These are phyloP conservation scores for Chromoteleia sp. DNA, from an alignment of 2,888 invertebrate genomes.

Conservation along the genomic window DNA sequence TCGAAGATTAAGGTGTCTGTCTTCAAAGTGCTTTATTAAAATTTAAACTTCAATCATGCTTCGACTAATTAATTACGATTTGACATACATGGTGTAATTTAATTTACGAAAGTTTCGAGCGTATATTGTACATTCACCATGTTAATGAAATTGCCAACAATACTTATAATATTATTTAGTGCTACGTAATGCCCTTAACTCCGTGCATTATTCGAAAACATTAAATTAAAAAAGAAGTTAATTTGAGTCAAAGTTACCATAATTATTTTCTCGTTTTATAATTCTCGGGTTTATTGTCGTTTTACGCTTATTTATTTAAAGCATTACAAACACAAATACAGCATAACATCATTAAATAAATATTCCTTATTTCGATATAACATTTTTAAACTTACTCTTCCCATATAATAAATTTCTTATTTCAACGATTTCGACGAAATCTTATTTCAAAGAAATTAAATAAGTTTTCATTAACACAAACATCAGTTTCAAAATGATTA, in stretches of 20 bases:
- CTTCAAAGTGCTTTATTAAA: slow-evolving; percentile 45
- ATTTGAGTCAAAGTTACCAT: background rate
- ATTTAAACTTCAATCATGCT: slow-evolving; percentile 63
- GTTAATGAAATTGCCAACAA: slow-evolving; percentile 28
- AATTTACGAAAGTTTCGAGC: slow-evolving; percentile 49
- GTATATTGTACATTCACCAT: slow-evolving; percentile 8
- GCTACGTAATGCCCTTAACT: slow-evolving; percentile 40
- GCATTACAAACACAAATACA: too few species aligned
- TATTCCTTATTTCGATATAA: too few species aligned
- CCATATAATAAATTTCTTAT: too few species aligned
- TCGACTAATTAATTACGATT: slow-evolving; percentile 61
- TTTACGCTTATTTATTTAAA: too few species aligned
- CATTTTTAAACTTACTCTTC: too few species aligned
- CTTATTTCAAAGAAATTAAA: too few species aligned
- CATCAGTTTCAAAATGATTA: background rate
- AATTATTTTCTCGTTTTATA: too few species aligned
- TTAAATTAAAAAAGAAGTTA: too few species aligned
- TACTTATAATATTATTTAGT: slow-evolving; percentile 52
- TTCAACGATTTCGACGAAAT: too few species aligned
- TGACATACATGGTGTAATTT: slow-evolving; percentile 61
- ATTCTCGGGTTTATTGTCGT: too few species aligned
- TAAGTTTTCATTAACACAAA: too few species aligned
- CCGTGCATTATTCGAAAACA: slow-evolving; percentile 23
- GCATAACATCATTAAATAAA: too few species aligned
- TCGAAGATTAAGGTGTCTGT: slow-evolving; percentile 16